phyloP scores from a whole-genome alignment of 2,888 invertebrate genomes.

The Dicyrtoma fusca region DNA sequence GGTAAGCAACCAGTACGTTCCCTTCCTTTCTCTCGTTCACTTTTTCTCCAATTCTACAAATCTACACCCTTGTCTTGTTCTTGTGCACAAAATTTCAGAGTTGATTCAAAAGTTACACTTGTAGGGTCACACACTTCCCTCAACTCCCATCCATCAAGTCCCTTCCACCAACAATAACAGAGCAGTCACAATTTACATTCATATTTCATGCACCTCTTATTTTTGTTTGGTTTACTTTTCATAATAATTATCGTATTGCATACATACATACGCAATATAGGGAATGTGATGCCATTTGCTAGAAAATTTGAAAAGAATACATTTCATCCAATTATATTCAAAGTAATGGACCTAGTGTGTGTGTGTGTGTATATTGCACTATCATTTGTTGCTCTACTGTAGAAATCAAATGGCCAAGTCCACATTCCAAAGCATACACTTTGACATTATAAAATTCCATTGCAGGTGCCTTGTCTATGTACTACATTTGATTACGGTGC shows the following conservation, averaged over 20 bases:
- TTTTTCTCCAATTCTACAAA: background rate
- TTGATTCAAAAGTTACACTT: slow-evolving; percentile 17
- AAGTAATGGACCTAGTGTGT: background rate
- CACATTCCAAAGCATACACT: too few species aligned
- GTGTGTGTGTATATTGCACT: background rate
- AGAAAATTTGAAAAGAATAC: too few species aligned
- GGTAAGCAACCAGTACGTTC: background rate
- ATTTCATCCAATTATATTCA: background rate
- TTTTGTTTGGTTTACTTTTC: background rate
- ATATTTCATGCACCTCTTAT: slow-evolving; percentile 11
- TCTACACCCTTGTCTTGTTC: background rate
- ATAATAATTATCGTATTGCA: slow-evolving; percentile 4
- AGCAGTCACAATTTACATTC: slow-evolving; percentile 2
- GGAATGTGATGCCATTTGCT: too few species aligned
- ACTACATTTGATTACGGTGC: too few species aligned
- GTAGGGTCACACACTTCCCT: slow-evolving; percentile 27
- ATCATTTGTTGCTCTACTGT: too few species aligned
- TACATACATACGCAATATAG: background rate
- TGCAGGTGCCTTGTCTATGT: too few species aligned
- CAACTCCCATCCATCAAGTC: slow-evolving; percentile 28
- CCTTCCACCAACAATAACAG: background rate
- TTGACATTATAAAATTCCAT: too few species aligned
- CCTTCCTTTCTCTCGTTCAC: background rate
- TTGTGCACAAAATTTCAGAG: slow-evolving; percentile 8
- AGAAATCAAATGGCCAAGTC: too few species aligned